Percentiles rank a stretch among this genome's conserved stretches.
Conservation (phyloP, 35 echinoderm and acorn worm species). For the Patiria miniata region DNA sequence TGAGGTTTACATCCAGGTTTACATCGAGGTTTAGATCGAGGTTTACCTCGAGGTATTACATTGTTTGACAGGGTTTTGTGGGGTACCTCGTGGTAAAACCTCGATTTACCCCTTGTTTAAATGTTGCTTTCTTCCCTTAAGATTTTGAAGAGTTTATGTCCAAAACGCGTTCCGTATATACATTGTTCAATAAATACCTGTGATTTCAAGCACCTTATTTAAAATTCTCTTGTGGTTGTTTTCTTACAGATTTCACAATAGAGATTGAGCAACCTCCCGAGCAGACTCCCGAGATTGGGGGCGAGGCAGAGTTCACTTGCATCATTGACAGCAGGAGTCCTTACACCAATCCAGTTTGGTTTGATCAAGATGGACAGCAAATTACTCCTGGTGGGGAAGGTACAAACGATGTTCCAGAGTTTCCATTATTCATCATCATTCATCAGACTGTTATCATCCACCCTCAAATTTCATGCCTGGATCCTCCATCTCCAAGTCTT, state of each 20-base stretch:
- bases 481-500: too few relatives aligned
- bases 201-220: too few relatives aligned
- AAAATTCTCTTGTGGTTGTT: not conserved
- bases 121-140: too few relatives aligned
- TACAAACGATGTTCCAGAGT: not conserved
- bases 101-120: too few relatives aligned
- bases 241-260: constrained; percentile 30
- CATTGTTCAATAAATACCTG: constrained; percentile 17
- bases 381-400: not conserved
- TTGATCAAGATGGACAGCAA: constrained; percentile 20
- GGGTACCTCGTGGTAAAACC: too few relatives aligned
- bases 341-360: constrained; percentile 57
- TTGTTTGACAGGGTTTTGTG: too few relatives aligned
- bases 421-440: not conserved
- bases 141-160: too few relatives aligned
- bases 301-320: constrained; percentile 47
- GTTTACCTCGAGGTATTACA: too few relatives aligned
- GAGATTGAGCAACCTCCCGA: constrained; percentile 17
- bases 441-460: too few relatives aligned
- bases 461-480: too few relatives aligned
- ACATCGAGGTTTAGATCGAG: too few relatives aligned
- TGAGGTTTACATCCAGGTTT: too few relatives aligned
- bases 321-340: constrained; percentile 47
- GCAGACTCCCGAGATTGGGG: constrained; percentile 45
- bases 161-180: constrained; percentile 57